Base-by-base conservation (phyloP, 2,888 invertebrate genomes). In the Argyra leucocephala region DNA sequence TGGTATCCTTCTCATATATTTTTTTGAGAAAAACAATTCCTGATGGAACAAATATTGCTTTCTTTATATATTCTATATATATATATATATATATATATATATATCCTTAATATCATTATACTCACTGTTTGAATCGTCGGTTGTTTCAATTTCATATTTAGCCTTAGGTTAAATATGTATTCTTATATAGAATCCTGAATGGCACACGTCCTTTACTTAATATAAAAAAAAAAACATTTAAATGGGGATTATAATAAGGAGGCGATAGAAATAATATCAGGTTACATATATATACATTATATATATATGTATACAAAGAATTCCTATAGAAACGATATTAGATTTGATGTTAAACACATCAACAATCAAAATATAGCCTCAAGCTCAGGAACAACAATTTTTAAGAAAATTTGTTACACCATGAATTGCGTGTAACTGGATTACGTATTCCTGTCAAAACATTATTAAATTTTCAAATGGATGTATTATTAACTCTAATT, bases 401-500 rank as follows among this genome's bases (percentile, higher is more conserved):
- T 48, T 48, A 18, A n/a, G 48, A 48, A 18, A 5, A 18, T 48
- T 48, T 48, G 48, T 48, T 48, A 48, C 48, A 48, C 6, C 5
- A 48, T n/a, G 15, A n/a, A 48, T 48, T 48, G 48, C 48, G 48
- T 48, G 48, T 48, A 48, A 48, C 48, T 18, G 48, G 48, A 48
- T 48, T 48, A 48, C 48, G 48, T 48, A 48, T 48, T n/a, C 48
- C 48, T 48, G 48, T 48, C 48, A 48, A 48, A 48, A 48, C 48
- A 37, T 15, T 12, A 15, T 48, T 48, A 48, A 48, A 48, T 48
- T 37, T 6, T 15, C 3, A 37, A 37, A 6, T 37, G 37, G 15
- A n/a, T n/a, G 37, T 37, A 37, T 48, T 48, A 48, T 48, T 15
- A 48, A 48, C 48, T 48, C 18, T 48, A 48, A 48, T 48, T 48